Percentiles rank a stretch among this genome's conserved stretches.
phyloP scores from a whole-genome alignment of 2,888 invertebrate species.

The Elegia similella region DNA sequence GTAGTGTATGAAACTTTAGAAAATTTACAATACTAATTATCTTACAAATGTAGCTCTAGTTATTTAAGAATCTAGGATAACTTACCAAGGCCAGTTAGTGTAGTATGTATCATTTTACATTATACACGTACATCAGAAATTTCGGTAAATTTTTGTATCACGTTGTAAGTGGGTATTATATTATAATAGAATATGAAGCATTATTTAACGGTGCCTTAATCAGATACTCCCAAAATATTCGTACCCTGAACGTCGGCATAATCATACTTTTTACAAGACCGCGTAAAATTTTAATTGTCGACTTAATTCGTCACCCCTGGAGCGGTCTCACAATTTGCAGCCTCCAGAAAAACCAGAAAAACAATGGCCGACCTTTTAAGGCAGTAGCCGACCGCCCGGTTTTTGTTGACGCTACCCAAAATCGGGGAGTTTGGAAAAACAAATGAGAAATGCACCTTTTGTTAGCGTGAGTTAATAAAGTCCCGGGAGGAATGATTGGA shows the following conservation, averaged over 20 bases:
- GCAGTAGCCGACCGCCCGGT: conserved; percentile 44
- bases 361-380: conserved; percentile 65
- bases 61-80: no score
- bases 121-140: no score
- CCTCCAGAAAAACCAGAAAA: conserved; percentile 54
- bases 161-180: no score
- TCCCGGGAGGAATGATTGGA: not conserved
- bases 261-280: not conserved
- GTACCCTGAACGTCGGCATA: not conserved
- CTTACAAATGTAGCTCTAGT: no score
- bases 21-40: no score
- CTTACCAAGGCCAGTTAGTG: no score
- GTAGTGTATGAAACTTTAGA: no score
- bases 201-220: no score
- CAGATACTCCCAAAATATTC: not conserved
- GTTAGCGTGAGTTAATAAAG: conserved; percentile 1
- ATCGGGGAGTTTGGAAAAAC: conserved; percentile 44
- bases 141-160: no score
- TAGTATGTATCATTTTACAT: no score
- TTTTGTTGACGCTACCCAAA: conserved; percentile 39
- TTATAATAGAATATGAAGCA: no score
- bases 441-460: conserved; percentile 9
- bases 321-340: conserved; percentile 31
- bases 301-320: conserved; percentile 11
- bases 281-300: conserved; percentile 1